These are phyloP conservation scores for Euschistus heros DNA, from an alignment of 1,140 invertebrate genomes.

Conservation along the genomic window DNA sequence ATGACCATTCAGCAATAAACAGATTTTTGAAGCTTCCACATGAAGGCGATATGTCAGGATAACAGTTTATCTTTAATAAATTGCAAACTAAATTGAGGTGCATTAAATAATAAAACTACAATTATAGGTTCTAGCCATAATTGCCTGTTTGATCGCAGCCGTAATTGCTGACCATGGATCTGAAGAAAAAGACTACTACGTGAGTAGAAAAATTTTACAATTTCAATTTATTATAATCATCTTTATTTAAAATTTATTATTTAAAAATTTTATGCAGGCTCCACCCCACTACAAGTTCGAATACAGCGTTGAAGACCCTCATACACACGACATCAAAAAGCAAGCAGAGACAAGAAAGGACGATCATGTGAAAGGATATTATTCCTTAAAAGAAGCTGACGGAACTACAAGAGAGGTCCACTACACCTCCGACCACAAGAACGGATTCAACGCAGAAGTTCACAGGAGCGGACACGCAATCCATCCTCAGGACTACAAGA, in stretches of 20 bases:
- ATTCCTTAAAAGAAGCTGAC: conserved; percentile 18
- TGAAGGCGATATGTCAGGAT: no score
- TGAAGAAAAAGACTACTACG: no score
- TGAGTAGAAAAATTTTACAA: no score
- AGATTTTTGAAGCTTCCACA: no score
- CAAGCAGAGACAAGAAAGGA: conserved; percentile 36
- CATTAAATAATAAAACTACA: no score
- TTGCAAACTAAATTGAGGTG: no score
- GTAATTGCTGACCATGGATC: neutral
- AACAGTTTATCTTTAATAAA: no score
- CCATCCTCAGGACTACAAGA: conserved; percentile 6
- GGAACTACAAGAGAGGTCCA: conserved; percentile 11
- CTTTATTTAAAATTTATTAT: neutral
- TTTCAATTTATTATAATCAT: no score
- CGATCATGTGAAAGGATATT: conserved; percentile 12
- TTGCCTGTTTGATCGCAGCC: no score
- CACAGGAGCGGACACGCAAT: neutral
- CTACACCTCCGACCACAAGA: conserved; percentile 16
- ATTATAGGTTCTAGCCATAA: no score
- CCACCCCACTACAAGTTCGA: conserved; percentile 40
- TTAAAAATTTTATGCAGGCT: conserved; percentile 22
- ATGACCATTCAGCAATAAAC: no score
- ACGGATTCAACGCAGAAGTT: conserved; percentile 10
- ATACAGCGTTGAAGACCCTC: conserved; percentile 43
- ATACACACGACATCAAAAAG: conserved; percentile 40